Evolutionary conservation across 2,797 vertebrate genomes (phyloP).

Genomic region (Anguilla obscura): DNA sequence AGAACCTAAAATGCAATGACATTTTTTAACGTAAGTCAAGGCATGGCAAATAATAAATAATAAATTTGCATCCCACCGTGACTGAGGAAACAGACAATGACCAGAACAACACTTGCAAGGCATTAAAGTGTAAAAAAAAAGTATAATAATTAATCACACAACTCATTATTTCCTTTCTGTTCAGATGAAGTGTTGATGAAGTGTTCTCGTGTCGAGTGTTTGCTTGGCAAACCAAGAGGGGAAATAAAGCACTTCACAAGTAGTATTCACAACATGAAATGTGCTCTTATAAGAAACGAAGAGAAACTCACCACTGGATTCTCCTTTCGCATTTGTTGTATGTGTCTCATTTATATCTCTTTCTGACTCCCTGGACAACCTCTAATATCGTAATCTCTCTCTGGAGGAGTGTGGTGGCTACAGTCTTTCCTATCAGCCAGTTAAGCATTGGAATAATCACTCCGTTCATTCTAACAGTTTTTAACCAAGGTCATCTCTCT

Average conservation of each 20-base stretch:
- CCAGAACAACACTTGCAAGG: neutral
- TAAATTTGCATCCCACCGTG: neutral
- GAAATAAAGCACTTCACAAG: neutral
- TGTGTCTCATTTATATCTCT: neutral
- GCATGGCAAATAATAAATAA: neutral
- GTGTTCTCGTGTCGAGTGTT: neutral
- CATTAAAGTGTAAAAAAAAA: neutral
- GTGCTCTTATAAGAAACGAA: neutral
- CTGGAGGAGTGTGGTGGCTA: neutral
- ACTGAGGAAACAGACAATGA: neutral
- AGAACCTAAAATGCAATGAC: conserved; percentile 67
- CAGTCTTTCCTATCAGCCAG: neutral
- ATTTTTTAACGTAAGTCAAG: neutral
- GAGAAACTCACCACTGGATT: neutral
- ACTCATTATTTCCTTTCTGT: neutral
- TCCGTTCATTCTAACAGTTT: neutral
- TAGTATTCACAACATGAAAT: neutral
- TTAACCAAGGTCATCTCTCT: neutral
- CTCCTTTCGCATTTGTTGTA: neutral
- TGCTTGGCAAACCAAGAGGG: neutral
- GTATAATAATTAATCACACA: neutral
- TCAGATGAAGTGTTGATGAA: neutral
- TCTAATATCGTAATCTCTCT: neutral
- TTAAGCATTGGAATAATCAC: neutral
- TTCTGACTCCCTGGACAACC: neutral